Conservation (phyloP, 2,888 invertebrate genomes). For the Adineta ricciae region DNA sequence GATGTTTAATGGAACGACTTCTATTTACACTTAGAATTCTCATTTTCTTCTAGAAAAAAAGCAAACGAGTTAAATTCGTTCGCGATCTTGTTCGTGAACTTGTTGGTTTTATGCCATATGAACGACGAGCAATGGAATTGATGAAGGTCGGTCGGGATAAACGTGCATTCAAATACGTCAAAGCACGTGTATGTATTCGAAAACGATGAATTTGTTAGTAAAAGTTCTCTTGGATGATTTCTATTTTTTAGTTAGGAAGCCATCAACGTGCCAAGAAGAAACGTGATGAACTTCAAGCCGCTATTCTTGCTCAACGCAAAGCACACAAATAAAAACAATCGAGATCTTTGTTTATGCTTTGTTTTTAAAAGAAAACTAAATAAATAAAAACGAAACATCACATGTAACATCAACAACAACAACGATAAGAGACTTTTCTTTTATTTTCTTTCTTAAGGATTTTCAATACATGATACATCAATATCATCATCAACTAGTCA, state of each 20-base stretch:
- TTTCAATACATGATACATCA: not conserved
- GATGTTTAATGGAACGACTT: not conserved
- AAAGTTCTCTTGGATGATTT: constrained; percentile 29
- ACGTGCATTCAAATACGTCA: constrained; percentile 90
- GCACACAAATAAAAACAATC: constrained; percentile 63
- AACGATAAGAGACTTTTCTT: not conserved
- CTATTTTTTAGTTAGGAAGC: constrained; percentile 69
- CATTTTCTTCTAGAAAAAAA: constrained; percentile 13
- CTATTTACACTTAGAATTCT: not conserved
- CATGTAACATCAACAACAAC: too few species aligned
- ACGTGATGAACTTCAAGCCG: constrained; percentile 92
- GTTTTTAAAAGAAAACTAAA: not conserved
- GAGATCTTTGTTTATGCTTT: not conserved
- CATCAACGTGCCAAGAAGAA: constrained; percentile 99
- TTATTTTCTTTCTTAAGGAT: not conserved
- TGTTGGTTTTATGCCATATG: constrained; percentile 94
- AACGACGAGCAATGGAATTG: constrained; percentile 96
- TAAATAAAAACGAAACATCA: not conserved
- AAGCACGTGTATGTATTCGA: constrained; percentile 61
- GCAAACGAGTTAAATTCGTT: constrained; percentile 63
- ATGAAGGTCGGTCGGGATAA: constrained; percentile 92
- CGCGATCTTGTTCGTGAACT: constrained; percentile 91
- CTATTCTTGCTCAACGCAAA: constrained; percentile 64
- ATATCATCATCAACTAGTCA: not conserved
- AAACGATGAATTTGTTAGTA: too few species aligned